Conservation (phyloP, 2,888 invertebrate genomes). For the Spicauda simplicius region DNA sequence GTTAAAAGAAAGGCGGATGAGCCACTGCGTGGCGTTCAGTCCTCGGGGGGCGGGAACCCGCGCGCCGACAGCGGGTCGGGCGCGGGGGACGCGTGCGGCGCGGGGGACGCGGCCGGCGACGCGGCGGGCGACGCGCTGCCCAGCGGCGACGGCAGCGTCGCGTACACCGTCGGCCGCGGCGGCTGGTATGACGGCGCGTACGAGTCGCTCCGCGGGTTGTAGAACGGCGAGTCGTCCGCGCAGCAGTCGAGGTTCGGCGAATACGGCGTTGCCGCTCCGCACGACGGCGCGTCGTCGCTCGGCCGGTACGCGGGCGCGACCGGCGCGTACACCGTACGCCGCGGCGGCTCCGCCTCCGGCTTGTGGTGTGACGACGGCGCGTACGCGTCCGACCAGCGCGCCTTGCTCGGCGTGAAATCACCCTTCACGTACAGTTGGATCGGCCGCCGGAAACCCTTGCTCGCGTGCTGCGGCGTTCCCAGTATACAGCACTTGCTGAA, state of each 20-base stretch:
- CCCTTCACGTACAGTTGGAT: conserved; percentile 89
- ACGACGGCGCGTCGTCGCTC: conserved; percentile 80
- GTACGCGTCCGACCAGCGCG: conserved; percentile 87
- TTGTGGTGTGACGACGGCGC: conserved; percentile 86
- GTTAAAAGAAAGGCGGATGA: conserved; percentile 65
- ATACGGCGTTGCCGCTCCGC: conserved; percentile 81
- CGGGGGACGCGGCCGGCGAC: conserved; percentile 72
- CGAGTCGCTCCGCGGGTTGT: conserved; percentile 80
- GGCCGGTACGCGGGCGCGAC: conserved; percentile 75
- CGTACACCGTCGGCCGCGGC: conserved; percentile 79
- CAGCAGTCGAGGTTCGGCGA: conserved; percentile 76
- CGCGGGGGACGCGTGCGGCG: conserved; percentile 60
- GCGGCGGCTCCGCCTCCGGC: conserved; percentile 83
- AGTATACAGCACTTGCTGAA: conserved; percentile 95
- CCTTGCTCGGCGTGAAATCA: conserved; percentile 86
- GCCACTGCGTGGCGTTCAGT: conserved; percentile 52
- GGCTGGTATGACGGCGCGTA: conserved; percentile 82
- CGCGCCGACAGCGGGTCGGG: conserved; percentile 59
- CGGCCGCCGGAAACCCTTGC: conserved; percentile 95
- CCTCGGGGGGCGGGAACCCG: conserved; percentile 55
- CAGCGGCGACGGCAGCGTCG: conserved; percentile 76
- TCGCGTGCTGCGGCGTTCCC: conserved; percentile 92
- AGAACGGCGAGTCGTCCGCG: conserved; percentile 80
- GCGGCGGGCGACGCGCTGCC: conserved; percentile 72
- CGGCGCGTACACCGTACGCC: conserved; percentile 81